Percentiles rank a stretch among this genome's conserved stretches.
These are phyloP conservation scores for Girardinus metallicus DNA, from an alignment of 2,797 vertebrate genomes.

Conservation along the genomic window DNA sequence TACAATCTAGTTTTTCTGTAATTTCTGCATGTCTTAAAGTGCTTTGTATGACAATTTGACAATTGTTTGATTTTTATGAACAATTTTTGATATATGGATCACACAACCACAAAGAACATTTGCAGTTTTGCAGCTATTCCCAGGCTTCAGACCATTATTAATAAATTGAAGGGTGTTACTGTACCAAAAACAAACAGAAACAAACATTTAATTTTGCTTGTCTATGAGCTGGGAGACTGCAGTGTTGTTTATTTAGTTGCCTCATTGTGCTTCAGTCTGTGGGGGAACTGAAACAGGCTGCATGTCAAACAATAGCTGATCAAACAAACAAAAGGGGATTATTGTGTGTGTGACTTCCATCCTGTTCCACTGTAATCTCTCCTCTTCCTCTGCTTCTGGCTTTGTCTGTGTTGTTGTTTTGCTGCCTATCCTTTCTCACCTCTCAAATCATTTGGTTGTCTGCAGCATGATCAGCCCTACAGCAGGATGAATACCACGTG, in stretches of 20 bases:
- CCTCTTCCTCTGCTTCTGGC: conserved; percentile 8
- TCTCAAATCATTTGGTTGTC: neutral
- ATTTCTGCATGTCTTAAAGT: neutral
- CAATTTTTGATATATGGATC: neutral
- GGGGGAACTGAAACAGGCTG: conserved; percentile 35
- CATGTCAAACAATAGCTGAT: conserved; percentile 49
- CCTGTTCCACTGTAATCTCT: conserved; percentile 45
- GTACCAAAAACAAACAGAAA: neutral
- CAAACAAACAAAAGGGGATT: conserved; percentile 42
- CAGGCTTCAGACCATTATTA: neutral
- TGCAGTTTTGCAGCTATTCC: neutral
- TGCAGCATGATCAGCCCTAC: conserved; percentile 28
- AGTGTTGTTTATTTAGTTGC: neutral
- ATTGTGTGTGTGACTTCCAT: conserved; percentile 57
- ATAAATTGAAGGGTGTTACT: neutral
- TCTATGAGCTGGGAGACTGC: neutral
- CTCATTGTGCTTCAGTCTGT: neutral
- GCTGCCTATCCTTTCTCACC: neutral
- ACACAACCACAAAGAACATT: neutral
- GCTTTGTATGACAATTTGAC: neutral
- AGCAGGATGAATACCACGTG: conserved; percentile 98
- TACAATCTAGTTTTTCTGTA: neutral
- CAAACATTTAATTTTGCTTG: neutral
- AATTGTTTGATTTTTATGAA: neutral
- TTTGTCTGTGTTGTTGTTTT: conserved; percentile 14